Percentiles rank a stretch among this genome's conserved stretches.
These are phyloP conservation scores for Trididemnum miniatum DNA, from an alignment of 23 tunicate species.

Conservation along the genomic window DNA sequence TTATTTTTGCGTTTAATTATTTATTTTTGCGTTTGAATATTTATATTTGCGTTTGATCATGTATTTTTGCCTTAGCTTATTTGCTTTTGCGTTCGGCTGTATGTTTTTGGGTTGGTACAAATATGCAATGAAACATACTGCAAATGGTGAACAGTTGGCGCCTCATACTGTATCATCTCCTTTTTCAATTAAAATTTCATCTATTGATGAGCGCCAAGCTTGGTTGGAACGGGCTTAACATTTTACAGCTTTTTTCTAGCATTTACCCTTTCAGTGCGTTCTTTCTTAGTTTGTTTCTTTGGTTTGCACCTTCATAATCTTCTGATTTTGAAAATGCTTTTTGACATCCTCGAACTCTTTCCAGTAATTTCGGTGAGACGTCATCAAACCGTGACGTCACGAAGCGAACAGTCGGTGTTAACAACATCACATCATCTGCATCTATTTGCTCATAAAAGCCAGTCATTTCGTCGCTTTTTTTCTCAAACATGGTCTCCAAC, in stretches of 20 bases:
- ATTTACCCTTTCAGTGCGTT: background rate
- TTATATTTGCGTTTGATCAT: too few species aligned
- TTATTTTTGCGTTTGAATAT: too few species aligned
- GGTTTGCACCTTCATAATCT: background rate
- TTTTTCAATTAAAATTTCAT: too few species aligned
- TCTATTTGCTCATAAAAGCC: background rate
- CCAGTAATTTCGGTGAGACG: background rate
- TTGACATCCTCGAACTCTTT: background rate
- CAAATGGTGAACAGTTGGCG: too few species aligned
- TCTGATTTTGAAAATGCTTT: background rate
- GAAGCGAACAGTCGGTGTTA: background rate
- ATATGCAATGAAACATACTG: too few species aligned
- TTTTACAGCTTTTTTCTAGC: background rate
- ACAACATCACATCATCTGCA: background rate
- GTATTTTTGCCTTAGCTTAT: too few species aligned
- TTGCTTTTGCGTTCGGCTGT: too few species aligned
- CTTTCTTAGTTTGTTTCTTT: background rate
- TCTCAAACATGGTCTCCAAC: background rate
- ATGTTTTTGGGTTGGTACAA: too few species aligned
- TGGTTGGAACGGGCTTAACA: too few species aligned
- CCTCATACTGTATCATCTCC: too few species aligned
- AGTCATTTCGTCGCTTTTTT: background rate
- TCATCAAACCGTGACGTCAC: conserved; percentile 15
- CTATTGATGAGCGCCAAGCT: too few species aligned
- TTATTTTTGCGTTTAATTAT: too few species aligned